phyloP scores from a whole-genome alignment of 2,797 vertebrate genomes.

The Protonibea diacanthus region DNA sequence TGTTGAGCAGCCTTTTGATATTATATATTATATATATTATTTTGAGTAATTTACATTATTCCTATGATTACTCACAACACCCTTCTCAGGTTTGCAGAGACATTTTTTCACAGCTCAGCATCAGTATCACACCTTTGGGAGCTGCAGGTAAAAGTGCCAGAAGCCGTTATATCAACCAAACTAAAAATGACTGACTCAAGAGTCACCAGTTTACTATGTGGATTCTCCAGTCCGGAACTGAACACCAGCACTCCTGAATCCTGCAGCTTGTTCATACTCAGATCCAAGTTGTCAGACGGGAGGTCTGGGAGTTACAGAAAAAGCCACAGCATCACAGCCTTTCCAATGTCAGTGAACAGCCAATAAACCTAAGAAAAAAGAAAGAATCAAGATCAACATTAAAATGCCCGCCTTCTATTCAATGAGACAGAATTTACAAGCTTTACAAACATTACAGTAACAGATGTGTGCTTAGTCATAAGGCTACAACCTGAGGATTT shows the following conservation, averaged over 20 bases:
- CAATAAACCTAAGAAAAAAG: constrained; percentile 11
- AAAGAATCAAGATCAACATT: not conserved
- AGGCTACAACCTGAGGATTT: constrained; percentile 11
- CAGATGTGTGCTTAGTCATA: not conserved
- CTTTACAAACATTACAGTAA: not conserved
- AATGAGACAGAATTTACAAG: not conserved
- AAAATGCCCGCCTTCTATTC: not conserved
- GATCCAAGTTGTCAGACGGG: constrained; percentile 27
- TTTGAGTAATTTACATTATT: too few species aligned
- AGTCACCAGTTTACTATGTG: constrained; percentile 16
- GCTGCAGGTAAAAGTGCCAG: too few species aligned
- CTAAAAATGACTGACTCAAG: constrained; percentile 8
- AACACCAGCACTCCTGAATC: constrained; percentile 10
- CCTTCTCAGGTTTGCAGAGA: too few species aligned
- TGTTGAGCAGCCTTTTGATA: too few species aligned
- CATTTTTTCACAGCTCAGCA: too few species aligned
- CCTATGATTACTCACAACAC: too few species aligned
- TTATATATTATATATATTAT: too few species aligned
- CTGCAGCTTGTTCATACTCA: not conserved
- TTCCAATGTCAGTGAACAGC: constrained; percentile 1
- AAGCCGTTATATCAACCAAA: not conserved
- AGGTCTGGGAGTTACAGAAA: not conserved
- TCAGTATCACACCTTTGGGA: too few species aligned
- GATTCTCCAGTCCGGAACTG: constrained; percentile 3
- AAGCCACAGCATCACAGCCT: constrained; percentile 17